These are phyloP conservation scores for Gallinago undulata DNA, from an alignment of 2,113 vertebrate genomes.

Conservation along the genomic window DNA sequence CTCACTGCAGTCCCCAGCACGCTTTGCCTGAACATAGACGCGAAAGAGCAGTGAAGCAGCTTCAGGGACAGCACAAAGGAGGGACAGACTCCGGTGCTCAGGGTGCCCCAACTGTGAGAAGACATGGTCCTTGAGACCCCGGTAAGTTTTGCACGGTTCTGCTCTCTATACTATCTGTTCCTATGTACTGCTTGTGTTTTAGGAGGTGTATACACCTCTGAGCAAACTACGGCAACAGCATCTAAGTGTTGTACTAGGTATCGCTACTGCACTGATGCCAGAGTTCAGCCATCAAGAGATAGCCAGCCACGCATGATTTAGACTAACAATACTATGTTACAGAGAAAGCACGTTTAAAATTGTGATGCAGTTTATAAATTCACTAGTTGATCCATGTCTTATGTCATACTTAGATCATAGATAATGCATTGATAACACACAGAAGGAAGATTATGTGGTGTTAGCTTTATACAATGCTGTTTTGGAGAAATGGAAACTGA, in stretches of 20 bases:
- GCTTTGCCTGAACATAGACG: rapidly evolving
- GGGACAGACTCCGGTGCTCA: rapidly evolving
- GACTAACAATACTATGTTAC: rapidly evolving
- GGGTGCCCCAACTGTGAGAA: neutral
- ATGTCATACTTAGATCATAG: neutral
- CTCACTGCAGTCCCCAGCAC: neutral
- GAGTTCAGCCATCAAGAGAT: neutral
- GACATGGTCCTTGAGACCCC: neutral
- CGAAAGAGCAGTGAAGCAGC: rapidly evolving
- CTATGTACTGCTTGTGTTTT: neutral
- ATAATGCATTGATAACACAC: neutral
- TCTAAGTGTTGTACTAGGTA: neutral
- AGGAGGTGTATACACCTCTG: rapidly evolving
- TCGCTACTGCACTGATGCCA: too few species aligned
- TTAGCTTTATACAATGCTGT: neutral
- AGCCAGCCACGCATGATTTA: rapidly evolving
- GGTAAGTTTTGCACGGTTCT: neutral
- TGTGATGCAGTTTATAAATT: neutral
- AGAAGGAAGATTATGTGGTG: neutral
- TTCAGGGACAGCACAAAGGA: rapidly evolving
- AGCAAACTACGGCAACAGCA: rapidly evolving
- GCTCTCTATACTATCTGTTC: neutral
- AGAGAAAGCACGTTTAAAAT: neutral
- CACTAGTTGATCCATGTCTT: neutral
- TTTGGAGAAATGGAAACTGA: neutral